Percentiles rank a stretch among this genome's conserved stretches.
Conservation (phyloP, 1,140 invertebrate species). For the Drosophila rufa region DNA sequence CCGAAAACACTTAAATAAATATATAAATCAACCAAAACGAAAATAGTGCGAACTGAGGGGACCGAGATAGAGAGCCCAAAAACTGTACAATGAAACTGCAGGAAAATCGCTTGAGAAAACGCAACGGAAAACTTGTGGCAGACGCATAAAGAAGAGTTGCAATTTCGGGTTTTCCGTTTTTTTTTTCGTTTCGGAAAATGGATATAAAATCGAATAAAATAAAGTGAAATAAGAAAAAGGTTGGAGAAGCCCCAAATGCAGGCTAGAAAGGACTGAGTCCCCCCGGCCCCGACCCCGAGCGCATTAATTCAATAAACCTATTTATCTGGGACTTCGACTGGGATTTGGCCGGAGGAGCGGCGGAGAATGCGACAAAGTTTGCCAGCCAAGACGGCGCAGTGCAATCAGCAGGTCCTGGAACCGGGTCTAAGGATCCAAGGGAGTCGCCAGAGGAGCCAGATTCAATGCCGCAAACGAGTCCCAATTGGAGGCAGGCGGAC, state of each 20-base stretch:
- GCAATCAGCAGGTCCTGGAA: constrained; percentile 63
- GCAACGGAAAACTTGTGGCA: constrained; percentile 26
- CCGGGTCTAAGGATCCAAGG: constrained; percentile 28
- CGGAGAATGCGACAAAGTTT: constrained; percentile 78
- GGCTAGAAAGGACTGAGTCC: background rate
- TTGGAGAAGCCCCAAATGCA: constrained; percentile 21
- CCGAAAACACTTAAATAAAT: constrained; percentile 54
- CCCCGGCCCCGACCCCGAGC: constrained; percentile 32
- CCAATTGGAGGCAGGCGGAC: constrained; percentile 71
- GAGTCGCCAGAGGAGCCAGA: constrained; percentile 44
- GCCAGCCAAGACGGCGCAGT: constrained; percentile 62
- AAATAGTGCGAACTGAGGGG: constrained; percentile 36
- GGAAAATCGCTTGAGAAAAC: constrained; percentile 35
- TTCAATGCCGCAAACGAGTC: constrained; percentile 77
- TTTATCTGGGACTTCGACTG: constrained; percentile 64
- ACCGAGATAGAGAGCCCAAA: constrained; percentile 15
- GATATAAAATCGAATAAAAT: constrained; percentile 42
- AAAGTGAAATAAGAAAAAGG: constrained; percentile 18
- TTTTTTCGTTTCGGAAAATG: constrained; percentile 24
- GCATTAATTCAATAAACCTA: constrained; percentile 82
- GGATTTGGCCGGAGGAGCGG: constrained; percentile 24
- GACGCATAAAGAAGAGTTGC: constrained; percentile 40
- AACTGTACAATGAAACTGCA: constrained; percentile 51
- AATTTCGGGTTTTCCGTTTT: constrained; percentile 6
- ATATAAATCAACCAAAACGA: constrained; percentile 44